Evolutionary conservation across 2,888 invertebrate species (phyloP).

Genomic region (Oscheius myriophilus): DNA sequence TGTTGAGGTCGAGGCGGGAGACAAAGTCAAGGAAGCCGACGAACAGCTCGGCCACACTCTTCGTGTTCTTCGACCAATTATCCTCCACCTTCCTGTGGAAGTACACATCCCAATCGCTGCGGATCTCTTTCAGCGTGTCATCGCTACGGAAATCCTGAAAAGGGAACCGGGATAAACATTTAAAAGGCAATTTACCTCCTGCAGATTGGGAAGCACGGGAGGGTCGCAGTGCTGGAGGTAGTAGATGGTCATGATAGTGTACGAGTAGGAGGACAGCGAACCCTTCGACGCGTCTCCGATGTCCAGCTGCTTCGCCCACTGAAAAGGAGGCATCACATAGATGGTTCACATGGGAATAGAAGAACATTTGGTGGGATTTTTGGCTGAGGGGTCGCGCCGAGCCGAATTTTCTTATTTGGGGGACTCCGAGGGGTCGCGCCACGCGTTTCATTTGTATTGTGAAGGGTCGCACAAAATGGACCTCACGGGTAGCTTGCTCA

Average conservation of each 20-base stretch:
- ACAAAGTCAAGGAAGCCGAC: slow-evolving; percentile 74
- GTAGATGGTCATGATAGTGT: slow-evolving; percentile 76
- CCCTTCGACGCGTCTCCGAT: slow-evolving; percentile 77
- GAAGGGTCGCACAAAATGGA: too few species aligned
- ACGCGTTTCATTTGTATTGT: too few species aligned
- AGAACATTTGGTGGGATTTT: slow-evolving; percentile 26
- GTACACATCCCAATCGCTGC: slow-evolving; percentile 74
- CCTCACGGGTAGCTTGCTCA: too few species aligned
- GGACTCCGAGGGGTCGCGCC: too few species aligned
- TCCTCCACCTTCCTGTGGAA: slow-evolving; percentile 73
- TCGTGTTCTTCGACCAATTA: slow-evolving; percentile 40
- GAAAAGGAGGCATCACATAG: slow-evolving; percentile 75
- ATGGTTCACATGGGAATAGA: neutral
- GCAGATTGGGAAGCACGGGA: slow-evolving; percentile 77
- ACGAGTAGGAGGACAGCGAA: slow-evolving; percentile 77
- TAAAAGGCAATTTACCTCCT: slow-evolving; percentile 73
- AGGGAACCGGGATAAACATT: neutral
- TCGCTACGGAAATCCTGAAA: neutral
- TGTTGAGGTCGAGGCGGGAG: slow-evolving; percentile 68
- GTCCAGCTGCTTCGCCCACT: slow-evolving; percentile 74
- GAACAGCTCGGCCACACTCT: slow-evolving; percentile 46
- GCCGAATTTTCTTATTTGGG: slow-evolving; percentile 2
- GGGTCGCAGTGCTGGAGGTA: slow-evolving; percentile 75
- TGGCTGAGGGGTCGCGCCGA: too few species aligned
- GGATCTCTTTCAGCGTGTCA: slow-evolving; percentile 69